Evolutionary conservation across 2,888 invertebrate genomes (phyloP).

Genomic region (Cephus spinipes): DNA sequence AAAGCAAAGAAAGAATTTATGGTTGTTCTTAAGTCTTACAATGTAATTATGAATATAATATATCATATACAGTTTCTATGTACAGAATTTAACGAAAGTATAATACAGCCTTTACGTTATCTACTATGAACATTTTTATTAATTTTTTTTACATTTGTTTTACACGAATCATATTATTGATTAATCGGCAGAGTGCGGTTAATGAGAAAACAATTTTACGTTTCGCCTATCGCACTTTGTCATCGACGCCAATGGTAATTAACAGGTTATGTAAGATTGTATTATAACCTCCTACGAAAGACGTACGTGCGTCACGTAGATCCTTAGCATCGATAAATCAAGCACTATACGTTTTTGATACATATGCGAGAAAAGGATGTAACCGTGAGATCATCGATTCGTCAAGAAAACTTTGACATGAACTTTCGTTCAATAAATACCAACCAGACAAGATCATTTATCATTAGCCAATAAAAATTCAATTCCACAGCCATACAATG

Average conservation of each 20-base stretch:
- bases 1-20: too few species aligned
- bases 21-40: too few species aligned
- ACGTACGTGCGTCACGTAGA: background rate
- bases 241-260: background rate
- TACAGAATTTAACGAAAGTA: background rate
- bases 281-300: background rate
- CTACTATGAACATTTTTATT: background rate
- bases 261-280: background rate
- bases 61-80: background rate
- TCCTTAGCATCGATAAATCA: background rate
- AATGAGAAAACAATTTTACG: background rate
- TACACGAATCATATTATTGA: background rate
- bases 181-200: background rate
- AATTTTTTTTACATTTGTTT: background rate
- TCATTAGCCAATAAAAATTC: background rate
- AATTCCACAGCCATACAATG: background rate
- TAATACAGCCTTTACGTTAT: background rate
- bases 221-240: background rate
- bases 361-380: background rate
- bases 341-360: background rate
- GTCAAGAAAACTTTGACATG: background rate
- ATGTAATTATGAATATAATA: too few species aligned
- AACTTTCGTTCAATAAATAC: background rate
- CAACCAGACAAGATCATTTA: background rate
- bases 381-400: background rate